phyloP scores from a whole-genome alignment of 2,797 vertebrate species.

The Channa striata region DNA sequence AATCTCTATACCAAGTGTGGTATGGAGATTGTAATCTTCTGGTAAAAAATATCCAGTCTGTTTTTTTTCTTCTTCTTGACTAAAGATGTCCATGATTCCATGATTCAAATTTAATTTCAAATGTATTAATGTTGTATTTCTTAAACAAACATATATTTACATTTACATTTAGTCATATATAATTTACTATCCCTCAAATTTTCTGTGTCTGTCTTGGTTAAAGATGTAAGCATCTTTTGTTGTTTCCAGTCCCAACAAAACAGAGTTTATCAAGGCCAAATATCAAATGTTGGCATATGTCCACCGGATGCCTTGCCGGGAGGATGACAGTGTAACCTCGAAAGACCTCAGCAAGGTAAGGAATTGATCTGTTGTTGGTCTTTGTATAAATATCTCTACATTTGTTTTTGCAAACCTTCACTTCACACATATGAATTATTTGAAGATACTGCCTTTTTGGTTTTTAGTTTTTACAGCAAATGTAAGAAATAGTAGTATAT shows the following conservation, averaged over 20 bases:
- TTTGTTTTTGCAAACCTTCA: too few relatives aligned
- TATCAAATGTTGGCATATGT: conserved; percentile 99
- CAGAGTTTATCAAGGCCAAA: conserved; percentile 98
- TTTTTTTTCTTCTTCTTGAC: too few relatives aligned
- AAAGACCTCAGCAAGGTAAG: conserved; percentile 98
- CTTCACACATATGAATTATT: too few relatives aligned
- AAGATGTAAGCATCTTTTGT: conserved; percentile 17
- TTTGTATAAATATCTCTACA: too few relatives aligned
- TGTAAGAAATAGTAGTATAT: too few relatives aligned
- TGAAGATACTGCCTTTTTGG: background rate
- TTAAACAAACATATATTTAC: background rate
- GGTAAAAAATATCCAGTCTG: too few relatives aligned
- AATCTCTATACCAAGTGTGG: too few relatives aligned
- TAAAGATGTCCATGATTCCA: too few relatives aligned
- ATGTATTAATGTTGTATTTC: background rate
- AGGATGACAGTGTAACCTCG: conserved; percentile 95
- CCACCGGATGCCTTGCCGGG: conserved; percentile 95
- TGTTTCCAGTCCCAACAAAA: conserved; percentile 93
- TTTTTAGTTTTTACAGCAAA: background rate
- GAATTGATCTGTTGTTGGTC: background rate
- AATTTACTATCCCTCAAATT: background rate
- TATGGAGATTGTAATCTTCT: too few relatives aligned
- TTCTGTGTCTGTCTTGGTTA: conserved; percentile 7
- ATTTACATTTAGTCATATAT: too few relatives aligned
- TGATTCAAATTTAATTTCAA: too few relatives aligned